These are phyloP conservation scores for Lucilia cuprina DNA, from an alignment of 1,140 invertebrate species.

Conservation along the genomic window DNA sequence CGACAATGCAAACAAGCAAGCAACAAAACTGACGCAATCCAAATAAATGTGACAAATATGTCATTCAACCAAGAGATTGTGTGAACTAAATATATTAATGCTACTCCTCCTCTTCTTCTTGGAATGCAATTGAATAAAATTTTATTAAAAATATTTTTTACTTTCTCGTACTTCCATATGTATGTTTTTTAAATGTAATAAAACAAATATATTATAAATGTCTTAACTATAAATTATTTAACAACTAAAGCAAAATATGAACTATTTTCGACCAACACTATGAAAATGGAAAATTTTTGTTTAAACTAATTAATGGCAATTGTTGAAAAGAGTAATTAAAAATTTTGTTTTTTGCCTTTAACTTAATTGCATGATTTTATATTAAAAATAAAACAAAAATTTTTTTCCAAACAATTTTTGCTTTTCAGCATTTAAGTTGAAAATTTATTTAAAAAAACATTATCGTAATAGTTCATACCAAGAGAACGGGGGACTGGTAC, in stretches of 20 bases:
- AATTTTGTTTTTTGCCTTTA: no score
- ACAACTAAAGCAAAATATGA: not conserved
- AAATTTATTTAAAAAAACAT: no score
- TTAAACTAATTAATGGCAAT: no score
- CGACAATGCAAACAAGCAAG: not conserved
- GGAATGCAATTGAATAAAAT: not conserved
- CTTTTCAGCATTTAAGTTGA: no score
- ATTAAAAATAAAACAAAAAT: no score
- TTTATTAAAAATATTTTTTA: not conserved
- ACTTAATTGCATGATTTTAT: no score
- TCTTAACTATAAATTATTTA: not conserved
- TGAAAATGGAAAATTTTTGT: no score
- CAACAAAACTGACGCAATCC: not conserved
- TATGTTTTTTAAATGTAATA: not conserved
- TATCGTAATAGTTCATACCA: no score
- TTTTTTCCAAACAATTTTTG: no score
- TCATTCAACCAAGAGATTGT: not conserved
- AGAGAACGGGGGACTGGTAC: no score
- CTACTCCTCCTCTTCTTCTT: not conserved
- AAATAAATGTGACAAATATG: conserved; percentile 10
- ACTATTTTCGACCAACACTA: no score
- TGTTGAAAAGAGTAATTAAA: no score
- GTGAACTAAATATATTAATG: not conserved
- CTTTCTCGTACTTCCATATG: not conserved
- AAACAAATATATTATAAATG: not conserved